phyloP scores from a whole-genome alignment of 2,888 invertebrate species.

The Megalurothrips usitatus region DNA sequence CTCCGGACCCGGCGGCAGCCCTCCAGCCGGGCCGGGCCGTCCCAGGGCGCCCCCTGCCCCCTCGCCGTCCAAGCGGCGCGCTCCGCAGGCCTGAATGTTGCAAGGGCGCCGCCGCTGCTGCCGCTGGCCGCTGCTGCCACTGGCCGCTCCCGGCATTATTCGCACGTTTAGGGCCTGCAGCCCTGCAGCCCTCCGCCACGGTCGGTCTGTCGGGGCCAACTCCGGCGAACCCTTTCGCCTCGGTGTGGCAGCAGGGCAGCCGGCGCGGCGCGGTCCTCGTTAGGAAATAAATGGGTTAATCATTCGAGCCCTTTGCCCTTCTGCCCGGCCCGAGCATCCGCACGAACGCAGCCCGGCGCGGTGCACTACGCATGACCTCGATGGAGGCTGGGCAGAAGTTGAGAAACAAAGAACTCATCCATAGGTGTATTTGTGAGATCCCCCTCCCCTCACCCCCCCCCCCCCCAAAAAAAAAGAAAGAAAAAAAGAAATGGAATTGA shows the following conservation, averaged over 20 bases:
- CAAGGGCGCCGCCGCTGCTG: not conserved
- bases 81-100: not conserved
- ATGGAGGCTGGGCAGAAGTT: no score
- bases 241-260: not conserved
- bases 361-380: no score
- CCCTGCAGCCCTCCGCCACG: not conserved
- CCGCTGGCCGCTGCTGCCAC: not conserved
- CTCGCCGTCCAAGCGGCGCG: not conserved
- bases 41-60: not conserved
- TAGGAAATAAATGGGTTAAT: slow-evolving; percentile 25
- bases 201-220: no score
- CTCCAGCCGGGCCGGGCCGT: not conserved
- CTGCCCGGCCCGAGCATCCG: no score
- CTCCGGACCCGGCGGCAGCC: not conserved
- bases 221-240: no score
- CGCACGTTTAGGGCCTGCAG: not conserved
- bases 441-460: no score
- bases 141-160: not conserved
- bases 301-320: not conserved
- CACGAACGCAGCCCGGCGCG: no score
- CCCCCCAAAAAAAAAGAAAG: no score
- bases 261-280: not conserved
- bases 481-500: no score
- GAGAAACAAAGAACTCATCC: no score
- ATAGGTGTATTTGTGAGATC: no score